These are phyloP conservation scores for Aphelenchoides fujianensis DNA, from an alignment of 1,140 invertebrate species.

Conservation along the genomic window DNA sequence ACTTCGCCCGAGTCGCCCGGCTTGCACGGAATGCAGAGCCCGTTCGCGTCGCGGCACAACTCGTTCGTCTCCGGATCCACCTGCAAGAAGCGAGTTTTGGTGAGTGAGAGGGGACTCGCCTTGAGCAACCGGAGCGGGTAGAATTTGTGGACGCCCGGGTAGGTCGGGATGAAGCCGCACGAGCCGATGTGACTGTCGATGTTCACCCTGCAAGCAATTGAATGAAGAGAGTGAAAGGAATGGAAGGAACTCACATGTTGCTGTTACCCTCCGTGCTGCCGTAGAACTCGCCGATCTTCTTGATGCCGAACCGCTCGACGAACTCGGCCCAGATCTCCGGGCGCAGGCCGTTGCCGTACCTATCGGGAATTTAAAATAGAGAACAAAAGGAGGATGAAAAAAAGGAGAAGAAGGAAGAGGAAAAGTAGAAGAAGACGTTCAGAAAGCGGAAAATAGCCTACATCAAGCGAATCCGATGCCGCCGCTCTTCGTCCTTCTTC, in stretches of 20 bases:
- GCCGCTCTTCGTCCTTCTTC: conserved; percentile 72
- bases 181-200: conserved; percentile 75
- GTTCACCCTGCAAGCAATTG: too few relatives aligned
- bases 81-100: neutral
- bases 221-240: too few relatives aligned
- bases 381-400: too few relatives aligned
- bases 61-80: conserved; percentile 69
- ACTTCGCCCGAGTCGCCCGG: conserved; percentile 86
- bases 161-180: conserved; percentile 50
- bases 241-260: too few relatives aligned
- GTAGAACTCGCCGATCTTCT: conserved; percentile 85
- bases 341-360: conserved; percentile 82
- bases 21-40: conserved; percentile 76
- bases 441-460: too few relatives aligned
- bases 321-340: conserved; percentile 93
- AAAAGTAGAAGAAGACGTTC: too few relatives aligned
- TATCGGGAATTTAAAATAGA: conserved; percentile 68
- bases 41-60: conserved; percentile 71
- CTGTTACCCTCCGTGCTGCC: conserved; percentile 91
- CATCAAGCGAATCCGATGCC: conserved; percentile 73
- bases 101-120: neutral
- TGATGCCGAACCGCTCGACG: conserved; percentile 79
- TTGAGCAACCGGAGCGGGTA: conserved; percentile 46
- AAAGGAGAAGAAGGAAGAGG: too few relatives aligned
- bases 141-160: conserved; percentile 18